Evolutionary conservation across 2,113 vertebrate species (phyloP).

Genomic region (Xyliphius kryptos): DNA sequence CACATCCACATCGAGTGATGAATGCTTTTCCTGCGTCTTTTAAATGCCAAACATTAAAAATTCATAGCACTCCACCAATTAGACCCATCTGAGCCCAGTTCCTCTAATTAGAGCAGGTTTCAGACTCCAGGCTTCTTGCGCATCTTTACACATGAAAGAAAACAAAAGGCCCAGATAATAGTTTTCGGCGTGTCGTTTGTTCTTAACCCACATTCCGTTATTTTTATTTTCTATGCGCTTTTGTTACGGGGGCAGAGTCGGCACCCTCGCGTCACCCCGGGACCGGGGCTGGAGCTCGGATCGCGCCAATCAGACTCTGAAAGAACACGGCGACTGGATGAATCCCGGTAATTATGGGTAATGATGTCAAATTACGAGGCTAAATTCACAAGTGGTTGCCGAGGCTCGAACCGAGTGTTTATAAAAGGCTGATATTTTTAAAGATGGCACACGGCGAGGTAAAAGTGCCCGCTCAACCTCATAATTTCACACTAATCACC

Average conservation of each 20-base stretch:
- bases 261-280: no score
- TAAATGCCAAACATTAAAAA: conserved; percentile 35
- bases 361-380: conserved; percentile 7
- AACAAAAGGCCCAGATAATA: no score
- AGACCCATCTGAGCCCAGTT: conserved; percentile 26
- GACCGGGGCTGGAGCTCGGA: neutral
- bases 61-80: conserved; percentile 35
- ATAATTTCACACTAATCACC: conserved; percentile 4
- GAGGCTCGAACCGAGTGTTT: neutral
- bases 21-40: conserved; percentile 14
- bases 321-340: neutral
- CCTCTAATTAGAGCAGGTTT: conserved; percentile 27
- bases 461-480: conserved; percentile 1
- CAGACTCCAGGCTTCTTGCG: conserved; percentile 4
- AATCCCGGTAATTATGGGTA: conserved; percentile 10
- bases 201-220: neutral
- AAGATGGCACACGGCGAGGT: neutral
- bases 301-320: neutral
- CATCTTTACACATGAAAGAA: conserved; percentile 23
- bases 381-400: neutral
- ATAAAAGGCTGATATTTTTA: neutral
- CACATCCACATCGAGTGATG: neutral
- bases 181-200: no score
- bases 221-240: neutral
- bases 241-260: neutral